phyloP scores from a whole-genome alignment of 2,113 vertebrate genomes.

The Chaetorhynchus papuensis region DNA sequence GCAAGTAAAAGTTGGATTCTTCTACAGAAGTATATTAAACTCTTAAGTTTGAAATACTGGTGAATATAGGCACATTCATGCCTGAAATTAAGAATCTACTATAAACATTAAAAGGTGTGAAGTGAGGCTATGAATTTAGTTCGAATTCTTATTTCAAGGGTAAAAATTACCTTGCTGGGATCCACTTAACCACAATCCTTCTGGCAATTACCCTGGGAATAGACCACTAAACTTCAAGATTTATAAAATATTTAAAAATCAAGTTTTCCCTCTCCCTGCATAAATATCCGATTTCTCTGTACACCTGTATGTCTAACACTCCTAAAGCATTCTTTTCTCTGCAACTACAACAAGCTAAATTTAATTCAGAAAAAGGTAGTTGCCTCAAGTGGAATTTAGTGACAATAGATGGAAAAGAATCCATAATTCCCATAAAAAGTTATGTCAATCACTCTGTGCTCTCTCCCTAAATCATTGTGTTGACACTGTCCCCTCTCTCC shows the following conservation, averaged over 20 bases:
- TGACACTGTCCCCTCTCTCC: accelerated
- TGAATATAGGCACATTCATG: neutral
- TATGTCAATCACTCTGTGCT: neutral
- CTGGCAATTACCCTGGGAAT: neutral
- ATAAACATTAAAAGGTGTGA: neutral
- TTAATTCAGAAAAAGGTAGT: neutral
- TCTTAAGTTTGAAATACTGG: neutral
- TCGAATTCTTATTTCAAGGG: neutral
- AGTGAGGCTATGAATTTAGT: neutral
- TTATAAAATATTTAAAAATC: neutral
- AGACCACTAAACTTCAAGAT: neutral
- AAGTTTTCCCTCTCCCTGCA: neutral
- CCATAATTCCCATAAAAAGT: neutral
- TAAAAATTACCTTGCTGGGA: neutral
- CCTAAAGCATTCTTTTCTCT: neutral
- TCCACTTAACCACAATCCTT: neutral
- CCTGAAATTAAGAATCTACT: neutral
- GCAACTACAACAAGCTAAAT: neutral
- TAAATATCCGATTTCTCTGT: neutral
- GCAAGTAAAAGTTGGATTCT: neutral
- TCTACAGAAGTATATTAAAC: neutral
- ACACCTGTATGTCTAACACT: neutral
- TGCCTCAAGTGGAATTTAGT: neutral
- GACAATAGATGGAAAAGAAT: neutral
- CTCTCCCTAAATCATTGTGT: neutral